Conservation (phyloP, 2,797 vertebrate species). For the Hypotaenidia okinawae region DNA sequence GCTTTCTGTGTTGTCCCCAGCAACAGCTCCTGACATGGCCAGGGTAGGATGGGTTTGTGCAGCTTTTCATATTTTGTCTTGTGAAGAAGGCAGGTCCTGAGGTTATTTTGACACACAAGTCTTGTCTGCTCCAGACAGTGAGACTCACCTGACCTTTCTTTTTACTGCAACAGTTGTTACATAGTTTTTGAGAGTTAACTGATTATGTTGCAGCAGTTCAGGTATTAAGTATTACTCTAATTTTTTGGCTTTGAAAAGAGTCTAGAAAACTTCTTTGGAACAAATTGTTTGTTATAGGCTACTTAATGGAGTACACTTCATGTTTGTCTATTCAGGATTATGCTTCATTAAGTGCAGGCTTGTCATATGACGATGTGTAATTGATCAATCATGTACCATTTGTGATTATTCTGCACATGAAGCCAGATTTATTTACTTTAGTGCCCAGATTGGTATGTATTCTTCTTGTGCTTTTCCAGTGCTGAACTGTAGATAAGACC, state of each 20-base stretch:
- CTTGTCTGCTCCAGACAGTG: not conserved
- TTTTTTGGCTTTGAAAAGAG: not conserved
- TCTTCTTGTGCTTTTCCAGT: conserved; percentile 16
- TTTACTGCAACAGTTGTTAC: not conserved
- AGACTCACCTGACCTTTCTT: not conserved
- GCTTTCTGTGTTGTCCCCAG: not conserved
- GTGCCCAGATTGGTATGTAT: not conserved
- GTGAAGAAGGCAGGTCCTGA: not conserved
- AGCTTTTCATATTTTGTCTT: not conserved
- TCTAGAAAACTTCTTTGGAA: not conserved
- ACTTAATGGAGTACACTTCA: not conserved
- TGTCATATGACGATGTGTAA: not conserved
- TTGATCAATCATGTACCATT: conserved; percentile 8
- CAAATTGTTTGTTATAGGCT: not conserved
- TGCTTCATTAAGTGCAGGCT: not conserved
- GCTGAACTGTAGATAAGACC: not conserved
- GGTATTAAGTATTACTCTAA: not conserved
- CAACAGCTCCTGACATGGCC: not conserved
- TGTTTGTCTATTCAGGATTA: not conserved
- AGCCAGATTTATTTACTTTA: conserved; percentile 13
- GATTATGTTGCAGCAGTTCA: not conserved
- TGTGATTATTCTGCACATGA: conserved; percentile 1
- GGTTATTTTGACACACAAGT: not conserved
- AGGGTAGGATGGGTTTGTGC: not conserved
- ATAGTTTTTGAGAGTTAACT: not conserved